Conservation (phyloP, 2,797 vertebrate species). For the Oophaga sylvatica region DNA sequence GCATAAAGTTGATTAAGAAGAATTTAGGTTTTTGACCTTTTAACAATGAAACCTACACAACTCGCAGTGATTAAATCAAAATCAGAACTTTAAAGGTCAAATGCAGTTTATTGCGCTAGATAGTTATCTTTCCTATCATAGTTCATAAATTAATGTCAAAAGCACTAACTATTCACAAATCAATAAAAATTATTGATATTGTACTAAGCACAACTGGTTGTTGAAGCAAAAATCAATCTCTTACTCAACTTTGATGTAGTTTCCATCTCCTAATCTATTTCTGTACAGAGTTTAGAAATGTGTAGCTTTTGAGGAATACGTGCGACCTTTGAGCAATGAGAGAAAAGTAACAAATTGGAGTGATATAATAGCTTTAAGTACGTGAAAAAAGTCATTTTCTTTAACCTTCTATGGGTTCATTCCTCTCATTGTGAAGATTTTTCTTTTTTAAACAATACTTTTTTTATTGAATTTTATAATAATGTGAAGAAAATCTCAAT, state of each 20-base stretch:
- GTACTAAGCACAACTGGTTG: constrained; percentile 50
- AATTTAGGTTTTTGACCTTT: constrained; percentile 57
- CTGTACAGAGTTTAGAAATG: constrained; percentile 9
- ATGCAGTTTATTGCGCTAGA: constrained; percentile 33
- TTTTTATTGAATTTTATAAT: too few species aligned
- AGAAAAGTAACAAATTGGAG: constrained; percentile 7
- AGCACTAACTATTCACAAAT: constrained; percentile 55
- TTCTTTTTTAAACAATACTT: neutral
- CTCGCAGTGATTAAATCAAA: constrained; percentile 54
- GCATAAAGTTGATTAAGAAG: constrained; percentile 44
- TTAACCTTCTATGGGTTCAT: neutral
- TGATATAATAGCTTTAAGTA: constrained; percentile 20
- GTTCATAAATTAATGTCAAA: constrained; percentile 53
- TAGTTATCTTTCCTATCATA: constrained; percentile 49
- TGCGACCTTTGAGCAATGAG: constrained; percentile 32
- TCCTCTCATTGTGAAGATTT: constrained; percentile 1
- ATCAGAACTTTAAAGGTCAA: constrained; percentile 56
- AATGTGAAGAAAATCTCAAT: too few species aligned
- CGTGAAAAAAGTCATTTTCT: neutral
- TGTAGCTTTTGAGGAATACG: constrained; percentile 32
- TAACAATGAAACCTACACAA: constrained; percentile 48
- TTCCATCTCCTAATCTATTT: constrained; percentile 42
- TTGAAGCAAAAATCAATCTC: constrained; percentile 45
- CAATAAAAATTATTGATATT: constrained; percentile 56
- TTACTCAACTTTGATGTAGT: constrained; percentile 48